Percentiles rank a stretch among this genome's conserved stretches.
phyloP scores from a whole-genome alignment of 2,888 invertebrate genomes.

The Tetragonula carbonaria region DNA sequence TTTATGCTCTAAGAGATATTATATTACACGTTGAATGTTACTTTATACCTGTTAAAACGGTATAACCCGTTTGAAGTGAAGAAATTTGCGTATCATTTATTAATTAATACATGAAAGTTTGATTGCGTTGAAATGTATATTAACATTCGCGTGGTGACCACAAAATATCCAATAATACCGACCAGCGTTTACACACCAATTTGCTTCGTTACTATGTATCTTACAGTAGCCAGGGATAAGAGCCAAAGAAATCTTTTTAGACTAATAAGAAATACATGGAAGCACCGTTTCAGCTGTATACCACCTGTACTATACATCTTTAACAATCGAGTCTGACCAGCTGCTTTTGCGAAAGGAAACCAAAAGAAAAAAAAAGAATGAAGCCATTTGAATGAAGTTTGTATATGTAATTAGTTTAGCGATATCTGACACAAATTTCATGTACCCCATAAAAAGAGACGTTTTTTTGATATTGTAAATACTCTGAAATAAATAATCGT shows the following conservation, averaged over 20 bases:
- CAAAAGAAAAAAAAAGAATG: constrained; percentile 6
- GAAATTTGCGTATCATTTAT: not conserved
- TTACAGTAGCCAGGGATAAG: constrained; percentile 56
- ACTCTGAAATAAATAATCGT: constrained; percentile 83
- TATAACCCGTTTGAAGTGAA: not conserved
- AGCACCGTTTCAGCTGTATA: constrained; percentile 63
- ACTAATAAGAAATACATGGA: constrained; percentile 47
- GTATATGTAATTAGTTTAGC: constrained; percentile 76
- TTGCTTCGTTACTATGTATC: constrained; percentile 57
- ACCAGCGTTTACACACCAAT: constrained; percentile 52
- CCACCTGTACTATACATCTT: constrained; percentile 62
- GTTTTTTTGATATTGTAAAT: constrained; percentile 82
- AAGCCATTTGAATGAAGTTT: constrained; percentile 66
- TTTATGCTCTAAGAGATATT: constrained; percentile 1
- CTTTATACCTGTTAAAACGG: constrained; percentile 12
- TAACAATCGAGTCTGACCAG: constrained; percentile 65
- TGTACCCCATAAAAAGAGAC: constrained; percentile 73
- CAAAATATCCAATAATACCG: constrained; percentile 33
- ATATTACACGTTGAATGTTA: constrained; percentile 20
- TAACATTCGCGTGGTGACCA: constrained; percentile 32
- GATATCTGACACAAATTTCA: constrained; percentile 73
- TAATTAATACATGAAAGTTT: not conserved
- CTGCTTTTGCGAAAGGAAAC: constrained; percentile 63
- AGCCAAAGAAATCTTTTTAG: constrained; percentile 53
- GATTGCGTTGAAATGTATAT: not conserved